A percentile compares a stretch with the other conserved stretches of the same genome.
Conservation (phyloP, 1,140 invertebrate genomes). For the Choristoneura fumiferana region DNA sequence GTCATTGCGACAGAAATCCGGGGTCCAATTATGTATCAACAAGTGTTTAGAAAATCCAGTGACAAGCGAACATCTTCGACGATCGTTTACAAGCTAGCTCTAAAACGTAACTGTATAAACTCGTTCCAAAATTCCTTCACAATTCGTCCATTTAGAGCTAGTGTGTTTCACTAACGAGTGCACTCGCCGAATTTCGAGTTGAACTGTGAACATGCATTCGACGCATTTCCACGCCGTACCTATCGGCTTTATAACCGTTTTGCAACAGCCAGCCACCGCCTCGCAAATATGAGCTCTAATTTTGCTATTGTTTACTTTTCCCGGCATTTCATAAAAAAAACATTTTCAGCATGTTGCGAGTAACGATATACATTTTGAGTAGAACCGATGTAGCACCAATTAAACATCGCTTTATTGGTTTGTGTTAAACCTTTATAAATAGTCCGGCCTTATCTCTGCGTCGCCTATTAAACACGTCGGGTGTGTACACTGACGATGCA, state of each 20-base stretch:
- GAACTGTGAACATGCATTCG: slow-evolving; percentile 18
- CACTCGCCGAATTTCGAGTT: slow-evolving; percentile 16
- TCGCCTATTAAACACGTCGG: background rate
- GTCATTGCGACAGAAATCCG: too few species aligned
- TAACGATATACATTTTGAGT: slow-evolving; percentile 4
- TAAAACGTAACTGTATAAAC: slow-evolving; percentile 5
- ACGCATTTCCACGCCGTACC: background rate
- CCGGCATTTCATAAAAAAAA: background rate
- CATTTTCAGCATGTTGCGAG: background rate
- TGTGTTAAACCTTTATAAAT: slow-evolving; percentile 14
- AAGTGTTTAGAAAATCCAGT: too few species aligned
- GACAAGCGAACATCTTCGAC: background rate
- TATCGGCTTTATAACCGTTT: slow-evolving; percentile 11
- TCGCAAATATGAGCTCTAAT: background rate
- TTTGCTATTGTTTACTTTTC: slow-evolving; percentile 6
- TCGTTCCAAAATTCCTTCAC: slow-evolving; percentile 13
- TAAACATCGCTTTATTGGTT: slow-evolving; percentile 18
- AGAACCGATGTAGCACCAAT: slow-evolving; percentile 17
- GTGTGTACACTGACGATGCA: slow-evolving; percentile 2
- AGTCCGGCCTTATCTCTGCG: background rate
- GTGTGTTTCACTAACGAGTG: slow-evolving; percentile 16
- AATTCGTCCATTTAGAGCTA: slow-evolving; percentile 15
- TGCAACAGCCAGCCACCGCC: background rate
- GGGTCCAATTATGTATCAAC: too few species aligned
- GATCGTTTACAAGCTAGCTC: background rate